Evolutionary conservation across 2,888 invertebrate genomes (phyloP), one percentile per base, ranked within the genome.

Genomic region (Chrysolina oricalcia): DNA sequence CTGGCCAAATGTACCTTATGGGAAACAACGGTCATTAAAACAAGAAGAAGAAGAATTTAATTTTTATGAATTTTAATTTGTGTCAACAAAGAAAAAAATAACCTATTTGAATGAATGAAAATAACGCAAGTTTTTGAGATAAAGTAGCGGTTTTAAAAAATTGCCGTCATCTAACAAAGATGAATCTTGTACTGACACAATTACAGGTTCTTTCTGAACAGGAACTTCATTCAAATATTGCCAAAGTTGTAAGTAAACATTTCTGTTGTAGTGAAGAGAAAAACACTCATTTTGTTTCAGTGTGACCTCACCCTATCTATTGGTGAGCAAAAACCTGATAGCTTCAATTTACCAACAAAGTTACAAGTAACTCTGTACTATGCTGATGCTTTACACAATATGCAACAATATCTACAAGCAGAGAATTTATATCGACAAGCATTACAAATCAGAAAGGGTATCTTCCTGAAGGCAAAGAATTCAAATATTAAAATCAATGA

Each of bases 151-250:
- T 4, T 8, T 43, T 43, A 2, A 43, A 43, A 53, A 27, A 27
- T 27, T 27, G 2, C 27, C 27, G 2, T 11, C 17, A 13, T 23
- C 59, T 23, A 59, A 59, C 27, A 23, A 73, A 53, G 62, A 93
- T 93, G 90, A 90, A 90, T 71, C 89, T 88, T 53, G 86, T 93
- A 69, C 91, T 92, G 81, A 93, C 94, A 72, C 93, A 95, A 85
- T 89, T 95, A 6, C 92, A 94, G 81, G 89, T 91, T 53, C 88
- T 95, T 27, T 94, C 92, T 84, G 93, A 94, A 74, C 92, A 93
- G 81, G 92, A 93, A 81, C 88, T 95, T 1, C 93, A 94, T 85
- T 92, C 93, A 11, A 94, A 94, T 87, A 92, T 95, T 17, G 91
- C 93, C 66, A 90, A 92, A 81, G 87, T 94, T 87, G 95, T 95